Percentiles rank a stretch among this genome's conserved stretches.
These are phyloP conservation scores for Myrmecobius fasciatus DNA, from an alignment of 2,113 vertebrate genomes.

Conservation along the genomic window DNA sequence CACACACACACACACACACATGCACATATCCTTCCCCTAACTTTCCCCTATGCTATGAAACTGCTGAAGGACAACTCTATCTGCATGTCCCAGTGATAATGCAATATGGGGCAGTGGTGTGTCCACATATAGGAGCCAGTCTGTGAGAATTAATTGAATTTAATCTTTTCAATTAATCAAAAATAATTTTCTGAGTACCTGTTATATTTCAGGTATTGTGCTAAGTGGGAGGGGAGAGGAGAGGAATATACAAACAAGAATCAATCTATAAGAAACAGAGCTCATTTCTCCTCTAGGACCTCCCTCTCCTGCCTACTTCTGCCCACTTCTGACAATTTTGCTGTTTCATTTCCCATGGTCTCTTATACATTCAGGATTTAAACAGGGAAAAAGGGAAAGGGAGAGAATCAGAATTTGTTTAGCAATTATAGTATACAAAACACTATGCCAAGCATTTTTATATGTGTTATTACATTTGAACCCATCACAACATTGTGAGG, in stretches of 20 bases:
- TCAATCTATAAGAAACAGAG: not conserved
- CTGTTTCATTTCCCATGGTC: too few species aligned
- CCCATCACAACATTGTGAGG: not conserved
- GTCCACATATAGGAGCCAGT: not conserved
- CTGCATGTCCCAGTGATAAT: not conserved
- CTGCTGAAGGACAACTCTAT: too few species aligned
- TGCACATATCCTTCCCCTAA: not conserved
- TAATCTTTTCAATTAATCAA: not conserved
- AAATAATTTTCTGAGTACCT: not conserved
- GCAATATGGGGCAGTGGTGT: not conserved
- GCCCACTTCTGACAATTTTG: too few species aligned
- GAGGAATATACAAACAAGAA: not conserved
- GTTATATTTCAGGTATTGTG: not conserved
- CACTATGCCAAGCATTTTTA: not conserved
- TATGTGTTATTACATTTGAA: not conserved
- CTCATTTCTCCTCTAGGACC: not conserved
- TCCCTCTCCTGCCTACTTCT: not conserved
- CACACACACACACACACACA: too few species aligned
- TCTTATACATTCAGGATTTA: not conserved
- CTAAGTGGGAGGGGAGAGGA: too few species aligned
- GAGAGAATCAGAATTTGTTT: not conserved
- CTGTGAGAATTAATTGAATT: not conserved
- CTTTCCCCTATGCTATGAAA: not conserved
- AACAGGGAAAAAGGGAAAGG: not conserved
- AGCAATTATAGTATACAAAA: not conserved